Base-by-base conservation (phyloP, 2,113 vertebrate genomes). In the Oxygymnocypris stewartii region DNA sequence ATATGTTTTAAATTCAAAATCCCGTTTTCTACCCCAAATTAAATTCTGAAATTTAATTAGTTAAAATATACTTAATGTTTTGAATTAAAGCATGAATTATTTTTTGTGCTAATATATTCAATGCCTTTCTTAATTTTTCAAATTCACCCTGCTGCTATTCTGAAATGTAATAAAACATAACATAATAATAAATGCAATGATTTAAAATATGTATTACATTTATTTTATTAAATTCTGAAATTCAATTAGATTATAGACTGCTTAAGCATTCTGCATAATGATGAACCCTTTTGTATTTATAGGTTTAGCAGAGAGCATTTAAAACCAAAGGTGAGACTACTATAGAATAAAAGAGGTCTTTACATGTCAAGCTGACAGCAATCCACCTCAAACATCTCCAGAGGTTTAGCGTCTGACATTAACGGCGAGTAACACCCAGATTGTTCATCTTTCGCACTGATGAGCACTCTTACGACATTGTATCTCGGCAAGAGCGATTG, bases 401-500 rank as follows among this genome's bases (percentile, higher is more conserved):
- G 40, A 75, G 73, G 73, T 75, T 47, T n/a, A 7, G 11, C n/a
- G 2, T 20, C 25, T 20, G 49, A 78, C 63, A 71, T 31, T 82
- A 35, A 82, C 5, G n/a, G 16, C 25, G 16, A 16, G 61, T 47
- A 82, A 67, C 73, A 31, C 18, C 11, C 37, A 47, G 11, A 61
- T n/a, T 13, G 40, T 61, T 63, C 40, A 40, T 40, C 44, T 67
- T 65, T 85, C 1, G 16, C 51, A 54, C 35, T 49, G 28, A 71
- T 87, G 69, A 76, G 31, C 84, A 59, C 31, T 40, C 10, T n/a
- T n/a, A 57, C n/a, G 2, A 23, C 78, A 49, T 82, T 84, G 79
- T 14, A 67, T 35, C 3, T 14, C 44, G 84, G 65, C 78, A 63
- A 63, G 73, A 82, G 28, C 23, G 28, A 87, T 75, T 51, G 69